Evolutionary conservation across 2,797 vertebrate species (phyloP).

Genomic region (Chloroceryle inda): DNA sequence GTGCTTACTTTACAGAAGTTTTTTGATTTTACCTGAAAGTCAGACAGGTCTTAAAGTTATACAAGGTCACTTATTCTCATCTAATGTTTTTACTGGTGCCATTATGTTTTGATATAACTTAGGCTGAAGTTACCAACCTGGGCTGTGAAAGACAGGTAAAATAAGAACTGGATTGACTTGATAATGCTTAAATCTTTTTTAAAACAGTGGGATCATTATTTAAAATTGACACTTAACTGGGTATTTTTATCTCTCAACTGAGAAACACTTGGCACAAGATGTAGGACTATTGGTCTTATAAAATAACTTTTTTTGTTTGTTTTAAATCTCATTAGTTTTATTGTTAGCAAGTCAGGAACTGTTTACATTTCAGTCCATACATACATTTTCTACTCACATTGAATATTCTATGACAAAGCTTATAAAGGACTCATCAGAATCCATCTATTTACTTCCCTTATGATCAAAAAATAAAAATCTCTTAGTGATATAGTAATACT

Average conservation of each 20-base stretch:
- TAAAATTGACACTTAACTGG: background rate
- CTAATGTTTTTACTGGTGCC: constrained; percentile 21
- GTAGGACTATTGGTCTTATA: background rate
- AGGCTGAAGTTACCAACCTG: background rate
- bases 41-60: constrained; percentile 72
- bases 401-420: background rate
- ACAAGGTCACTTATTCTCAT: constrained; percentile 67
- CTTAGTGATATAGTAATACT: background rate
- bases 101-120: background rate
- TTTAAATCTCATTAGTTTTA: background rate
- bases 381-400: background rate
- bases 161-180: background rate
- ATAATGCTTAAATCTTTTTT: background rate
- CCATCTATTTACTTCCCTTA: background rate
- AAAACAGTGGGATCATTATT: background rate
- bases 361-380: background rate
- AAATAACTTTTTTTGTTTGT: background rate
- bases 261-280: background rate
- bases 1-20: constrained; percentile 45
- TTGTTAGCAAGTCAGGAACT: background rate
- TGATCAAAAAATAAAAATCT: background rate
- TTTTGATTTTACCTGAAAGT: constrained; percentile 77
- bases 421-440: background rate
- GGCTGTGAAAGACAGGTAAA: background rate
- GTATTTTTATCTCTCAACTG: background rate